These are phyloP conservation scores for Listronotus bonariensis DNA, from an alignment of 1,140 invertebrate species.

Conservation along the genomic window DNA sequence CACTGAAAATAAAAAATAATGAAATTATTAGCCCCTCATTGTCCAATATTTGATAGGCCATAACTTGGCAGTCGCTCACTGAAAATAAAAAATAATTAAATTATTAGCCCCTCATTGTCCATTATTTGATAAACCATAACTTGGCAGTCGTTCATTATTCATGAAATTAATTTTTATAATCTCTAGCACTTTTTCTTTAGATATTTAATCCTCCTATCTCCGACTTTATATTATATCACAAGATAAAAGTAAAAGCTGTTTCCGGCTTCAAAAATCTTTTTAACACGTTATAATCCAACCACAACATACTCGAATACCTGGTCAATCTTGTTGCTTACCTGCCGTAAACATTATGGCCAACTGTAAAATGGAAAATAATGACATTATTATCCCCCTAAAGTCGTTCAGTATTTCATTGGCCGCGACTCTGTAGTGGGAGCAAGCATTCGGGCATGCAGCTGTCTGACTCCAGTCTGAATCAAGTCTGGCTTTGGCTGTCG, in stretches of 20 bases:
- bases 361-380: conserved; percentile 56
- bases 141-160: no score
- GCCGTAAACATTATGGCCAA: conserved; percentile 44
- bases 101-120: no score
- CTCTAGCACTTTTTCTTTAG: background rate
- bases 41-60: no score
- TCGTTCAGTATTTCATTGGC: conserved; percentile 42
- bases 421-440: conserved; percentile 37
- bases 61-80: no score
- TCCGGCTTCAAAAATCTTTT: conserved; percentile 7
- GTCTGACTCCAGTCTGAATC: conserved; percentile 43
- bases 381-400: conserved; percentile 54
- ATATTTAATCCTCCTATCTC: conserved; percentile 2
- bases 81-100: no score
- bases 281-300: conserved; percentile 25
- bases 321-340: conserved; percentile 42
- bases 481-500: conserved; percentile 33
- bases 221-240: background rate
- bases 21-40: no score
- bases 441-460: conserved; percentile 43
- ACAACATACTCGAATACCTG: conserved; percentile 21
- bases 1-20: no score
- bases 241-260: conserved; percentile 30
- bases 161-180: background rate
- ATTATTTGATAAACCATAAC: no score